Evolutionary conservation across 2,797 vertebrate species (phyloP), one percentile per base, ranked within the genome.

Genomic region (Muscicapa striata): DNA sequence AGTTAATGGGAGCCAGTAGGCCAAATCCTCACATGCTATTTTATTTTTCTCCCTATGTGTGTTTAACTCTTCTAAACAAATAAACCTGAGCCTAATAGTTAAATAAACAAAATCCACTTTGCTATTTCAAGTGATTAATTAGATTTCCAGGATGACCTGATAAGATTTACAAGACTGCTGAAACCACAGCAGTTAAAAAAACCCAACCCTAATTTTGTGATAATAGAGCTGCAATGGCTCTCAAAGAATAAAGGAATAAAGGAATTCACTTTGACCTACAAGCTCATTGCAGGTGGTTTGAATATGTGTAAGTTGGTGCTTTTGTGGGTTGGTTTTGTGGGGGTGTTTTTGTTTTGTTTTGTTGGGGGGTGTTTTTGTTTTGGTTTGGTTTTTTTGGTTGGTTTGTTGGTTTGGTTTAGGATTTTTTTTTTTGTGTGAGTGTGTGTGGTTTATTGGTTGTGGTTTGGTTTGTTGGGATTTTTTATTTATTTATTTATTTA

Each of bases 61-160:
- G 16, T 61, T 89, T 72, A 87, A 52, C 9, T 34, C 30, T 41
- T 73, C 63, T 52, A 90, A 91, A 73, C 27, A 89, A 87, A 85
- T 19, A 15, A 77, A 78, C 8, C 9, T 26, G 1, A 90, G 16
- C 18, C 22, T 55, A 75, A 89, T 4, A 70, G 46, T 17, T 74
- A 61, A 90, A 91, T 40, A 82, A 90, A 51, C 10, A 85, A 83
- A 86, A 93, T 75, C 38, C 68, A 64, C 15, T 83, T 87, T 40
- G 12, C 15, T 64, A 6, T 83, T 72, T 54, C 12, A 8, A 74
- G 15, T 68, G 69, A 88, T 66, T 23, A 83, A 43, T 74, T 64
- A 61, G n/a, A 8, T 16, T 81, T 78, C 29, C 40, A 85, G n/a
- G 10, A 20, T 41, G 20, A 61, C 15, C 34, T 64, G 78, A 6